phyloP scores from a whole-genome alignment of 2,113 vertebrate species.

The Balaeniceps rex region DNA sequence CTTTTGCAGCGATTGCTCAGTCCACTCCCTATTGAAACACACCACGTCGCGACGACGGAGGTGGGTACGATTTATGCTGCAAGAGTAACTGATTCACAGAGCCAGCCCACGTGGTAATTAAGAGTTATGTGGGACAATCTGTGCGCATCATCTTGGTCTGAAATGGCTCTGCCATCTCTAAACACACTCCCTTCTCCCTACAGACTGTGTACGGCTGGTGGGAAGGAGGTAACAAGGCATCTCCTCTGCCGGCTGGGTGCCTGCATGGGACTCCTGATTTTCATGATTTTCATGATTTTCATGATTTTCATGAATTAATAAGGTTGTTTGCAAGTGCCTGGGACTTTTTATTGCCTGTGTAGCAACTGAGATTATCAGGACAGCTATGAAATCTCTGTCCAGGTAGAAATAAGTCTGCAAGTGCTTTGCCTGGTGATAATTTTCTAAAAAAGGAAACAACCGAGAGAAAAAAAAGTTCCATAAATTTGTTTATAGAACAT shows the following conservation, averaged over 20 bases:
- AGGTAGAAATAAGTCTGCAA: conserved; percentile 13
- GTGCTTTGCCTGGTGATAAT: background rate
- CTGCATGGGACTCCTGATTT: background rate
- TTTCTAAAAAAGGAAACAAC: conserved; percentile 54
- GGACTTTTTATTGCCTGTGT: background rate
- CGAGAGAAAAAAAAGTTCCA: conserved; percentile 70
- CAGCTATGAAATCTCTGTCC: background rate
- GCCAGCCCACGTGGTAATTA: background rate
- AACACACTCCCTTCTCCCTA: background rate
- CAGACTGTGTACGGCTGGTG: background rate
- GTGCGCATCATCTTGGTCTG: background rate
- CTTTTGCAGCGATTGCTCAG: background rate
- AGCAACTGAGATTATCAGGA: background rate
- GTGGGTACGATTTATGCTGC: rapidly evolving
- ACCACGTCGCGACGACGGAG: rapidly evolving
- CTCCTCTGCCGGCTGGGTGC: background rate
- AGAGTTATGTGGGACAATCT: background rate
- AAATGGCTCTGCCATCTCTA: background rate
- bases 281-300: no score
- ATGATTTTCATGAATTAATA: background rate
- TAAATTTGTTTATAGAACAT: conserved; percentile 74
- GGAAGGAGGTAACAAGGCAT: background rate
- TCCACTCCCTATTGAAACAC: background rate
- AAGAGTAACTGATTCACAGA: background rate
- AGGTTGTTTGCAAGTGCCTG: background rate